Conservation (phyloP, 2,797 vertebrate genomes). For the Natrix natrix region DNA sequence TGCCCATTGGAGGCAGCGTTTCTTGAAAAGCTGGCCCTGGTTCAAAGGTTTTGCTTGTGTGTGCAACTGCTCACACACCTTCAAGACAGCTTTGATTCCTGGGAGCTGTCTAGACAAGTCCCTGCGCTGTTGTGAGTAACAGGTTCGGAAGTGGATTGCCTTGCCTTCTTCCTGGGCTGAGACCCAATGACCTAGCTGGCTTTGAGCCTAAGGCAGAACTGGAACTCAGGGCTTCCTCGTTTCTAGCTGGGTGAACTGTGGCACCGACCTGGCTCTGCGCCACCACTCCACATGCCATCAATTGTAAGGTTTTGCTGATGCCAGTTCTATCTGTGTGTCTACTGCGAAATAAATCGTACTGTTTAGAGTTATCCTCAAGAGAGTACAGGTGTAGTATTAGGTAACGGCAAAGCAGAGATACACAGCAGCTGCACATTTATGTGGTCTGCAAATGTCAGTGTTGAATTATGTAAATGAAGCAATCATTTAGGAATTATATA, state of each 20-base stretch:
- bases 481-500: neutral
- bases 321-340: neutral
- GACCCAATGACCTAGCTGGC: neutral
- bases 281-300: too few species aligned
- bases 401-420: neutral
- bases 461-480: neutral
- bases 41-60: neutral
- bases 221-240: neutral
- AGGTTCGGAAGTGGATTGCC: neutral
- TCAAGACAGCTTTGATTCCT: neutral
- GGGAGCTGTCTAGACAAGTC: neutral
- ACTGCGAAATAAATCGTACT: neutral
- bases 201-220: neutral
- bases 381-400: neutral
- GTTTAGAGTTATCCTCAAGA: neutral
- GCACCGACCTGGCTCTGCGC: neutral
- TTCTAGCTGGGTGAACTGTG: neutral
- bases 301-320: neutral
- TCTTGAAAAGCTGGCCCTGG: neutral
- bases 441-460: neutral
- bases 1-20: neutral
- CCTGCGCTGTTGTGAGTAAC: neutral
- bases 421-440: neutral
- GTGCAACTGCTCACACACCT: neutral
- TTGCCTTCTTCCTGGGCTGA: neutral